Conservation (phyloP, 2,888 invertebrate species). For the Amblyjoppa fuscipennis region DNA sequence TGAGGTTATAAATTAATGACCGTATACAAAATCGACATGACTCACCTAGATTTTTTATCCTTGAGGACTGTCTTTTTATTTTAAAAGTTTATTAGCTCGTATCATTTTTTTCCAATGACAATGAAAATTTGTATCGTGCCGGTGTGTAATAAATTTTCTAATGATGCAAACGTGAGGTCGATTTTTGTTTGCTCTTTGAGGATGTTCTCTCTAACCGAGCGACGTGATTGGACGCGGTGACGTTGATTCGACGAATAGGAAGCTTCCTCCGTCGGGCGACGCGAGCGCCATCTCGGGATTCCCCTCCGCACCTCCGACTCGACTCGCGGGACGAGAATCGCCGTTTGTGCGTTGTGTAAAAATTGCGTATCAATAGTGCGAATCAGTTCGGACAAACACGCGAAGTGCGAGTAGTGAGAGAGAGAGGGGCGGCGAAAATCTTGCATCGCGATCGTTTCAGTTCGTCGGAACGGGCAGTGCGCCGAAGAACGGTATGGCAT, state of each 20-base stretch:
- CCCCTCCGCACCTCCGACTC: not conserved
- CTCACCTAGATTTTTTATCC: slow-evolving; percentile 20
- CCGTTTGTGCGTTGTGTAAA: not conserved
- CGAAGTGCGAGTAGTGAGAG: not conserved
- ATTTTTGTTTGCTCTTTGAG: slow-evolving; percentile 19
- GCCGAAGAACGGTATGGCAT: slow-evolving; percentile 3
- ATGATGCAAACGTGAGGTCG: slow-evolving; percentile 35
- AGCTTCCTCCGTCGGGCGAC: not conserved
- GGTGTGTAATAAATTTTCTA: slow-evolving; percentile 16
- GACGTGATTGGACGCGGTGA: not conserved
- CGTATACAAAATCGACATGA: not conserved
- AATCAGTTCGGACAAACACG: not conserved
- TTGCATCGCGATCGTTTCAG: not conserved
- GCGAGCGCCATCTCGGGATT: slow-evolving; percentile 1
- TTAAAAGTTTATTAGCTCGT: not conserved
- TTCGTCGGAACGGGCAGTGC: slow-evolving; percentile 22
- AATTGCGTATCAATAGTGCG: not conserved
- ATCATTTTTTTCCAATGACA: not conserved
- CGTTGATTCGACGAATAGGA: not conserved
- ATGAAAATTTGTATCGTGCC: not conserved
- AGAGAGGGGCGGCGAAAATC: not conserved
- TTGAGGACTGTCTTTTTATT: not conserved
- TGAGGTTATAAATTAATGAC: slow-evolving; percentile 18
- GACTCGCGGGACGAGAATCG: not conserved
- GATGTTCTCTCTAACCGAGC: not conserved